Evolutionary conservation across 2,888 invertebrate species (phyloP), one percentile per base, ranked within the genome.

Genomic region (Xestia c-nigrum): DNA sequence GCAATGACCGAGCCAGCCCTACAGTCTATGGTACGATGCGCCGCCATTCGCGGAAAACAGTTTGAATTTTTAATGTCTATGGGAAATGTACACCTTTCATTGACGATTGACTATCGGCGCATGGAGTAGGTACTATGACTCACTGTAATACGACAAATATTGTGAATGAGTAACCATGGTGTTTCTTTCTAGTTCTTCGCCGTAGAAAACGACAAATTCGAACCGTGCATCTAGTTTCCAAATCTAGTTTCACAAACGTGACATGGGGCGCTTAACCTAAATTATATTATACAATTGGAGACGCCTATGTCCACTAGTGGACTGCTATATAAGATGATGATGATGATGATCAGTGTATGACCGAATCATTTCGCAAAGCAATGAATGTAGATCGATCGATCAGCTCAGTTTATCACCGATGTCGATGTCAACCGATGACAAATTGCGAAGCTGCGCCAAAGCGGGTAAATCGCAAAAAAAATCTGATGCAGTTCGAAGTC

Each of bases 1-100:
- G 72, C 65, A 73, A 59, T 80, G 78, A 80, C 80, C 73, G 72
- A 19, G 38, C 38, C 59, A 24, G 52, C 38, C 65, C 57, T 80
- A 1, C 31, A 46, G 24, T 46, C 50, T 80, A 72, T 79, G 79
- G 7, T 59, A 38, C 65, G 65, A 31, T 38, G 57, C 65, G 59
- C 57, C 46, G 38, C 16, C 21, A 52, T 78, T 79, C 57, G 57
- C 73, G 50, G 65, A n/a, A 70, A 77, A 57, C 21, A 24, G 50
- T 67, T 68, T 50, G 47, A 72, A 67, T 66, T 46, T 65, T 43
- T 72, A 55, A 70, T 55, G 70, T 70, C 63, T 78, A 64, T 55
- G 63, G 63, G 74, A 74, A 50, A 38, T 6, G 50, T 3, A 38
- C 47, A 52, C 57, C 16, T 76, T 76, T 21, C 50, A 50, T 76